These are phyloP conservation scores for Alsophila aescularia DNA, from an alignment of 2,888 invertebrate genomes.

Conservation along the genomic window DNA sequence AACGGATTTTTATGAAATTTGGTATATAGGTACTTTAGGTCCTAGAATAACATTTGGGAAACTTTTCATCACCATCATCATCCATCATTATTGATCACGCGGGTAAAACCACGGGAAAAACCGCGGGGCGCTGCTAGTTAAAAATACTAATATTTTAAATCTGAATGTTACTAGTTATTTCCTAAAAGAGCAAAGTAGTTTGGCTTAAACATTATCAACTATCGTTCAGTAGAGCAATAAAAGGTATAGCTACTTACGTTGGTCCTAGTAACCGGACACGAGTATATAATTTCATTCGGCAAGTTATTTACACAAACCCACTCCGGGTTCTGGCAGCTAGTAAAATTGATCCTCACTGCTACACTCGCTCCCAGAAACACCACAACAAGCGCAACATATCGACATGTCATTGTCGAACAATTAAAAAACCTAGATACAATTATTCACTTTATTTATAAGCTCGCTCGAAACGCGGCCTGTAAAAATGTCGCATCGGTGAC, in stretches of 20 bases:
- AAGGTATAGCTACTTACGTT: slow-evolving; percentile 61
- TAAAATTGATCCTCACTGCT: slow-evolving; percentile 70
- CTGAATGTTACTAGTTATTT: too few species aligned
- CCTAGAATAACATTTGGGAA: too few species aligned
- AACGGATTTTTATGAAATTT: too few species aligned
- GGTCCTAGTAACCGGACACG: slow-evolving; percentile 55
- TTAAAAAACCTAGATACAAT: background rate
- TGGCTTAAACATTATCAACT: too few species aligned
- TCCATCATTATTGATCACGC: too few species aligned
- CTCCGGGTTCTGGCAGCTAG: slow-evolving; percentile 66
- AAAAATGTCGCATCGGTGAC: slow-evolving; percentile 57
- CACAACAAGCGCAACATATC: slow-evolving; percentile 39
- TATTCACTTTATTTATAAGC: slow-evolving; percentile 12
- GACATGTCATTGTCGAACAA: slow-evolving; percentile 1
- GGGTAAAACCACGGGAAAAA: too few species aligned
- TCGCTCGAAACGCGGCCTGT: slow-evolving; percentile 47
- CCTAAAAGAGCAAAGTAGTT: too few species aligned
- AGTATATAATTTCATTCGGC: slow-evolving; percentile 66
- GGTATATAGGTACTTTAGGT: too few species aligned
- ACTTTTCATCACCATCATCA: too few species aligned
- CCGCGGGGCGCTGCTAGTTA: too few species aligned
- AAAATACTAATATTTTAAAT: too few species aligned
- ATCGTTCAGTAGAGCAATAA: too few species aligned
- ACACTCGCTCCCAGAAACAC: slow-evolving; percentile 41
- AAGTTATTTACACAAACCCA: slow-evolving; percentile 74